A percentile compares a stretch with the other conserved stretches of the same genome.
Conservation (phyloP, 2,888 invertebrate genomes). For the Archaeoteleia sp. region DNA sequence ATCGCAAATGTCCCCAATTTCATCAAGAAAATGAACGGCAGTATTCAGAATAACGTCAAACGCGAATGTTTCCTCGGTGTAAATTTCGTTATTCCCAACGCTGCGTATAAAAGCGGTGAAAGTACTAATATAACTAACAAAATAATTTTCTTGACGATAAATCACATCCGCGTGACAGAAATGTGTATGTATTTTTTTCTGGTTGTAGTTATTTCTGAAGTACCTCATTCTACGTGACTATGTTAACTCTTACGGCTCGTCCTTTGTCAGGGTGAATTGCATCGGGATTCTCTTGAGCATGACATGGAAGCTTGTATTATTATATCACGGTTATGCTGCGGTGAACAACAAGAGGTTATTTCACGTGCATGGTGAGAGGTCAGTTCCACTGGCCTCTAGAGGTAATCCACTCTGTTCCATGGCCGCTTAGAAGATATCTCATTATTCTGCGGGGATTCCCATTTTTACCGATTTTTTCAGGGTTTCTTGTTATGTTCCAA, state of each 20-base stretch:
- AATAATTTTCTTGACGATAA: too few relatives aligned
- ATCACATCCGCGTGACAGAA: too few relatives aligned
- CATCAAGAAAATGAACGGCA: too few relatives aligned
- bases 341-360: slow-evolving; percentile 41
- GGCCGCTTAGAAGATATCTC: slow-evolving; percentile 15
- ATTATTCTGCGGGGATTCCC: slow-evolving; percentile 37
- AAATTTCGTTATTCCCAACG: too few relatives aligned
- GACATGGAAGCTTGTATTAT: slow-evolving; percentile 40
- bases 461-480: slow-evolving; percentile 10
- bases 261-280: slow-evolving; percentile 38
- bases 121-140: too few relatives aligned
- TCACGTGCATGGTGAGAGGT: slow-evolving; percentile 38
- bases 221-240: slow-evolving; percentile 23
- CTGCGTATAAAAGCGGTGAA: too few relatives aligned
- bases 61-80: too few relatives aligned
- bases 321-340: slow-evolving; percentile 39
- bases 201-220: slow-evolving; percentile 9
- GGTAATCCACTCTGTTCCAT: slow-evolving; percentile 21
- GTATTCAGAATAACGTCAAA: too few relatives aligned
- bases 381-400: too few relatives aligned
- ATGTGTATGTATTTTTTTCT: too few relatives aligned
- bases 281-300: slow-evolving; percentile 40
- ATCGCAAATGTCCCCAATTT: too few relatives aligned
- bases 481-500: slow-evolving; percentile 19
- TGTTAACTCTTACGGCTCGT: slow-evolving; percentile 29